These are phyloP conservation scores for Ditula angustiorana DNA, from an alignment of 2,888 invertebrate species.

Conservation along the genomic window DNA sequence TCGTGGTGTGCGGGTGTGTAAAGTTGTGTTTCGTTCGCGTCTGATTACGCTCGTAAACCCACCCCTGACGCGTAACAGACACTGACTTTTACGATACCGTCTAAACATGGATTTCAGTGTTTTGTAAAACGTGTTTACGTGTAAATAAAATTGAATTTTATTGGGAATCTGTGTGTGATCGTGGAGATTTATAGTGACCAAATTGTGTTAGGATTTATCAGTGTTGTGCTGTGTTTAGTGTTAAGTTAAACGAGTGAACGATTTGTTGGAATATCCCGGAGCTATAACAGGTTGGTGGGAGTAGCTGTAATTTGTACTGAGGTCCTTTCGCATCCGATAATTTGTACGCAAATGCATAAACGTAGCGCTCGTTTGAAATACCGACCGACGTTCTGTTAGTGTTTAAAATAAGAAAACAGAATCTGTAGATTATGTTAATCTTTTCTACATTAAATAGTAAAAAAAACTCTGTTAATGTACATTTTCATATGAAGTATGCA, in stretches of 20 bases:
- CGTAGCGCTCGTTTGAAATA: constrained; percentile 10
- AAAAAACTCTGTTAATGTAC: too few relatives aligned
- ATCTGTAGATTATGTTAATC: too few relatives aligned
- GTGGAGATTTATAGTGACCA: constrained; percentile 54
- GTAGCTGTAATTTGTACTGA: constrained; percentile 33
- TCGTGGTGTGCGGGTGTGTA: constrained; percentile 45
- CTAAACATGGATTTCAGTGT: constrained; percentile 60
- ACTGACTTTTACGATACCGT: constrained; percentile 42
- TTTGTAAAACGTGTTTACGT: constrained; percentile 42
- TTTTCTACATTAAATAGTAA: too few relatives aligned
- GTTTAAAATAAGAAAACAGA: neutral
- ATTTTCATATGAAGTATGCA: too few relatives aligned
- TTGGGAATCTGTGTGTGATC: constrained; percentile 53
- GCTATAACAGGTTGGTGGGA: constrained; percentile 51
- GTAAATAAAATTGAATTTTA: constrained; percentile 47
- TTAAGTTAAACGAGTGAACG: constrained; percentile 46
- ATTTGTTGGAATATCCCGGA: constrained; percentile 39
- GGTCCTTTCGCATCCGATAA: constrained; percentile 1
- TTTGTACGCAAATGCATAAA: constrained; percentile 14
- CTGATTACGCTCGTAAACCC: constrained; percentile 55
- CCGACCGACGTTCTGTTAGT: neutral
- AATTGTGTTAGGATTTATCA: constrained; percentile 52
- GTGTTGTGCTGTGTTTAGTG: constrained; percentile 50
- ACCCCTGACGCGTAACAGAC: constrained; percentile 48
- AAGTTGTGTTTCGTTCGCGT: constrained; percentile 5